Evolutionary conservation across 2,113 vertebrate species (phyloP).

Genomic region (Paratilapia polleni): DNA sequence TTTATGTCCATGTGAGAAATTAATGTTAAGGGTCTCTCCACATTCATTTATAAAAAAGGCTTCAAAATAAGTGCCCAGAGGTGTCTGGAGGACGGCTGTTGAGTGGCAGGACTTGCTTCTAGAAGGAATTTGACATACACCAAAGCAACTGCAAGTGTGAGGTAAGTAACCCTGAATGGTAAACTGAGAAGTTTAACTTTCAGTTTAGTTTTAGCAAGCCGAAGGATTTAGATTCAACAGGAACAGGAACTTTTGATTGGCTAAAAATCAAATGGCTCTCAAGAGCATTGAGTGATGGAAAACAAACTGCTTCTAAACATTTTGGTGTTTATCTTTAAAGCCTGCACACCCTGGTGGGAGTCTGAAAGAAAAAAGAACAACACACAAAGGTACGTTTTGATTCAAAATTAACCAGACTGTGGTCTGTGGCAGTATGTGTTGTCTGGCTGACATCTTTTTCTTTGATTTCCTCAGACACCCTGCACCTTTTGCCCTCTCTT

Average conservation of each 20-base stretch:
- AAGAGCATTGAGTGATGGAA: neutral
- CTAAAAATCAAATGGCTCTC: neutral
- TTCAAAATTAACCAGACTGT: neutral
- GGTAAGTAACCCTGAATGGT: no score
- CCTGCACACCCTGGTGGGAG: neutral
- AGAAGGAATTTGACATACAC: neutral
- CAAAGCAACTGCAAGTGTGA: no score
- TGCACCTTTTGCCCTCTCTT: slow-evolving; percentile 10
- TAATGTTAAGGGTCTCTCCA: no score
- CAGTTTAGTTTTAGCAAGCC: no score
- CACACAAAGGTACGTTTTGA: neutral
- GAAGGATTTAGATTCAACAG: neutral
- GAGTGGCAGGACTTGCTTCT: neutral
- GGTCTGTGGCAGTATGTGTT: neutral
- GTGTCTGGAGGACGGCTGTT: no score
- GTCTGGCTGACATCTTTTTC: neutral
- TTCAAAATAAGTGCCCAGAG: no score
- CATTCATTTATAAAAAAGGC: no score
- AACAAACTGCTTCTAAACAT: neutral
- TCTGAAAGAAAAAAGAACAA: neutral
- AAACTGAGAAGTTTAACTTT: no score
- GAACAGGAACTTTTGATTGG: neutral
- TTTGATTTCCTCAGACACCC: neutral
- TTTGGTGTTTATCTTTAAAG: slow-evolving; percentile 4
- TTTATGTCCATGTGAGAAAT: no score